phyloP scores from a whole-genome alignment of 1,140 invertebrate genomes.

The Bombus ignitus region DNA sequence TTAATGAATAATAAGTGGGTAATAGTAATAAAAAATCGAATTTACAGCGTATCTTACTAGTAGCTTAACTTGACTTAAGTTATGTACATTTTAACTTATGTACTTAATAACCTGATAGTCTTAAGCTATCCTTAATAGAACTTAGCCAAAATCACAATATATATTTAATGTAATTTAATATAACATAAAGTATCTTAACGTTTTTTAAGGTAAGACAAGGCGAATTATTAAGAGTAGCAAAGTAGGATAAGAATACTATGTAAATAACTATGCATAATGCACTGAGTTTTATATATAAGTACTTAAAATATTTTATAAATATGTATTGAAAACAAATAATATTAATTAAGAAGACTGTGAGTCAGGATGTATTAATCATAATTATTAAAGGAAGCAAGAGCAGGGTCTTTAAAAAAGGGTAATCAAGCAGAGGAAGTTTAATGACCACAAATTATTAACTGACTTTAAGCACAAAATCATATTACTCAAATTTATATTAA shows the following conservation, averaged over 20 bases:
- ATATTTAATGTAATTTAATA: constrained; percentile 58
- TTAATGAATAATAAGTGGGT: constrained; percentile 38
- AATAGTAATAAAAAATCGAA: constrained; percentile 52
- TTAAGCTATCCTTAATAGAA: constrained; percentile 77
- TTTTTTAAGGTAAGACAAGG: constrained; percentile 56
- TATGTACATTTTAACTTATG: constrained; percentile 73
- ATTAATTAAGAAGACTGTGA: constrained; percentile 42
- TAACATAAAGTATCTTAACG: constrained; percentile 57
- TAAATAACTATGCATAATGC: constrained; percentile 56
- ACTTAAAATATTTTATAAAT: constrained; percentile 51
- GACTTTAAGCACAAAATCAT: constrained; percentile 29
- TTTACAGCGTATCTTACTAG: constrained; percentile 59
- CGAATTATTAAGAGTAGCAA: constrained; percentile 45
- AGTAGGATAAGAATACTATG: constrained; percentile 37
- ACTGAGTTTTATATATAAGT: constrained; percentile 55
- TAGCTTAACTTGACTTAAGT: constrained; percentile 71
- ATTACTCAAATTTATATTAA: constrained; percentile 14
- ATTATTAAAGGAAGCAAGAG: constrained; percentile 57
- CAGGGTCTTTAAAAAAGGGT: constrained; percentile 45
- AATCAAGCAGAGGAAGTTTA: constrained; percentile 49
- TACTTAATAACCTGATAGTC: constrained; percentile 70
- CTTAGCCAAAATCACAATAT: constrained; percentile 65
- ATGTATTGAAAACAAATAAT: constrained; percentile 57
- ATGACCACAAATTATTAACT: constrained; percentile 52
- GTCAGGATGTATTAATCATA: constrained; percentile 51